A percentile compares a stretch with the other conserved stretches of the same genome.
These are phyloP conservation scores for Kuschelorhynchus macadamiae DNA, from an alignment of 2,888 invertebrate species.

Conservation along the genomic window DNA sequence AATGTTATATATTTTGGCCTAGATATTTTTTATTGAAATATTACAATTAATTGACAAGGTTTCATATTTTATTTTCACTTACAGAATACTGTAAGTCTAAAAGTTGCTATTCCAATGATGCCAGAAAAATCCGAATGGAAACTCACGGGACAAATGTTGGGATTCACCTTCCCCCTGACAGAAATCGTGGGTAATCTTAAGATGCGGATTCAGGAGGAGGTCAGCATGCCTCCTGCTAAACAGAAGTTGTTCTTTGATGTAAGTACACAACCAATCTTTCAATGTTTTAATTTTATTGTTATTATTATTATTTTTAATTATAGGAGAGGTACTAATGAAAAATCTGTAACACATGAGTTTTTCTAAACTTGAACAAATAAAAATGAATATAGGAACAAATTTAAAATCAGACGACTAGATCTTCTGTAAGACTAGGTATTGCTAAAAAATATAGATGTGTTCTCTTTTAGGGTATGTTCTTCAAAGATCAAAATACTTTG, in stretches of 20 bases:
- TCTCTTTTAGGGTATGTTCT: conserved; percentile 92
- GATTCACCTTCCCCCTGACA: conserved; percentile 81
- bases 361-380: too few species aligned
- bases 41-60: too few species aligned
- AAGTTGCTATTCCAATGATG: conserved; percentile 85
- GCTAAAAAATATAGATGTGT: too few species aligned
- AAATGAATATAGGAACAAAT: too few species aligned
- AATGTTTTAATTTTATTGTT: not conserved
- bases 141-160: conserved; percentile 89
- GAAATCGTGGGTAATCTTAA: conserved; percentile 91
- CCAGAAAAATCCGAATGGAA: conserved; percentile 97
- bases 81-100: conserved; percentile 86
- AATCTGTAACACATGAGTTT: too few species aligned
- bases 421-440: too few species aligned
- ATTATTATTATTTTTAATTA: too few species aligned
- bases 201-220: conserved; percentile 85
- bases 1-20: too few species aligned
- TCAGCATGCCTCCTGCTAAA: conserved; percentile 96
- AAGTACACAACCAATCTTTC: conserved; percentile 55
- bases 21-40: too few species aligned
- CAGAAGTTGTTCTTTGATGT: conserved; percentile 97
- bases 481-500: conserved; percentile 95
- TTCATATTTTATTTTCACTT: too few species aligned
- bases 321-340: too few species aligned
- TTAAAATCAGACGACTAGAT: too few species aligned